A percentile compares a stretch with the other conserved stretches of the same genome.
Evolutionary conservation across 2,797 vertebrate species (phyloP).

Genomic region (Chromobotia macracanthus): DNA sequence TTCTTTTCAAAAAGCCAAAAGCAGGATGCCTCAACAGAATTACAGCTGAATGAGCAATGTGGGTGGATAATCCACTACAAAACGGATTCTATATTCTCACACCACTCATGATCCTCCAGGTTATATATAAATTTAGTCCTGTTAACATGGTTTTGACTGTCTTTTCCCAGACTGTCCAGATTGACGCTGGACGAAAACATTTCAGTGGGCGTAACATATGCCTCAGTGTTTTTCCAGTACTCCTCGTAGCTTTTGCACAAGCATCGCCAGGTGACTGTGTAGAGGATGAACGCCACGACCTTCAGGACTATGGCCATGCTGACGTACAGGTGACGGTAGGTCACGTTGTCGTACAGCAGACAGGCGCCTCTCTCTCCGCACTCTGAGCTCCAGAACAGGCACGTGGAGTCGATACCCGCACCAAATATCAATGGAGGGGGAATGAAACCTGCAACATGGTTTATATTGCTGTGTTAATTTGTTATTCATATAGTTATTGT

Average conservation of each 20-base stretch:
- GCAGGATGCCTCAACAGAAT: slow-evolving; percentile 58
- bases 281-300: slow-evolving; percentile 91
- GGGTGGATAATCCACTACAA: slow-evolving; percentile 78
- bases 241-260: slow-evolving; percentile 94
- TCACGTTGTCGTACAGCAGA: slow-evolving; percentile 89
- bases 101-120: slow-evolving; percentile 95
- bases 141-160: slow-evolving; percentile 81
- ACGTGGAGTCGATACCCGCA: slow-evolving; percentile 95
- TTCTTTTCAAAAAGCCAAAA: slow-evolving; percentile 58
- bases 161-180: slow-evolving; percentile 93
- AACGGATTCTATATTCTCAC: slow-evolving; percentile 99
- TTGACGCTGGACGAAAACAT: slow-evolving; percentile 93
- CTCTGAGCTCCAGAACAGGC: slow-evolving; percentile 95
- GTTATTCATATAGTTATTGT: too few relatives aligned
- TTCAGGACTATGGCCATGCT: slow-evolving; percentile 96
- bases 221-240: slow-evolving; percentile 93
- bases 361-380: slow-evolving; percentile 93
- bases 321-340: slow-evolving; percentile 93
- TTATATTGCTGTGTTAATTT: not conserved
- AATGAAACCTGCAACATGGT: slow-evolving; percentile 86
- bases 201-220: slow-evolving; percentile 86
- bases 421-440: slow-evolving; percentile 97
- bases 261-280: slow-evolving; percentile 95
- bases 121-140: slow-evolving; percentile 99
- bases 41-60: slow-evolving; percentile 51